Evolutionary conservation across 2,888 invertebrate species (phyloP).

Genomic region (Rotaria macrura): DNA sequence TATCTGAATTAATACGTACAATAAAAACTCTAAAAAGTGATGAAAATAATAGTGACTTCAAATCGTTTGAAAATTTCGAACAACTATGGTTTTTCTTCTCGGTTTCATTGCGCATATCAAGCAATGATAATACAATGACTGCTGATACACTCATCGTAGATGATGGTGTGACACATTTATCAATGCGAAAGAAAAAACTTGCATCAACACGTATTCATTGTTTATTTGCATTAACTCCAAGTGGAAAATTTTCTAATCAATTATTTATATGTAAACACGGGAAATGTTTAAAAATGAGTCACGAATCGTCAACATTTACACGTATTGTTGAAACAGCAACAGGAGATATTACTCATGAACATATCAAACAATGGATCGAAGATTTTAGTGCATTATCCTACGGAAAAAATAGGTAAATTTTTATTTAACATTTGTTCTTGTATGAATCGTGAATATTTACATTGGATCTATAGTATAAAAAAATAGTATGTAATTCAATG

Average conservation of each 20-base stretch:
- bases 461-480: too few relatives aligned
- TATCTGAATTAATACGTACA: neutral
- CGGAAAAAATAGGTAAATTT: neutral
- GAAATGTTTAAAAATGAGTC: neutral
- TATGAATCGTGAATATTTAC: too few relatives aligned
- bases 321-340: neutral
- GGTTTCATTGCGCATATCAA: neutral
- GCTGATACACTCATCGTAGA: neutral
- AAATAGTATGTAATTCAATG: too few relatives aligned
- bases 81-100: neutral
- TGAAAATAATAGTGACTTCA: neutral
- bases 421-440: too few relatives aligned
- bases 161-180: neutral
- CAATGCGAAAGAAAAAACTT: neutral
- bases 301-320: neutral
- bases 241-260: conserved; percentile 18
- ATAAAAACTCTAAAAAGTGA: neutral
- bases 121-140: neutral
- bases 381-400: neutral
- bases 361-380: conserved; percentile 4
- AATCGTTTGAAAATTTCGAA: neutral
- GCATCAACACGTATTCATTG: neutral
- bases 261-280: neutral
- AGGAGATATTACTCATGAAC: neutral
- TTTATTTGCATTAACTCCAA: neutral